Evolutionary conservation across 92 coral and sea anemone species (phyloP).

Genomic region (Palythoa caribaeorum): DNA sequence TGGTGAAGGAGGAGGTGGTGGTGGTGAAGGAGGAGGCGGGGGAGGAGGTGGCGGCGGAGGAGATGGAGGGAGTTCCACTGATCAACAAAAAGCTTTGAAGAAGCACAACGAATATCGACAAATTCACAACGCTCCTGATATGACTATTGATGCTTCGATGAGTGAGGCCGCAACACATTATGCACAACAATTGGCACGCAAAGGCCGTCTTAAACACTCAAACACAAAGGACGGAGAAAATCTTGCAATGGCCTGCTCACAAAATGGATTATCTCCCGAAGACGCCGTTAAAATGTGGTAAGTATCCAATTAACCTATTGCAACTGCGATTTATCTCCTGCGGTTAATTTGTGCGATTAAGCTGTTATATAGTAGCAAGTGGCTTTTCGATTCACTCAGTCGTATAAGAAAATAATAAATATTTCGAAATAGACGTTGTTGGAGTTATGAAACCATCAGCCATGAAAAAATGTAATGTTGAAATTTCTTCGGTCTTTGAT

Average conservation of each 20-base stretch:
- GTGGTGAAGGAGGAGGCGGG: neutral
- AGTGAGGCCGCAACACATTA: slow-evolving; percentile 25
- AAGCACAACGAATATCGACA: slow-evolving; percentile 41
- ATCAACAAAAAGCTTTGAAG: neutral
- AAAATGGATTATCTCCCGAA: slow-evolving; percentile 21
- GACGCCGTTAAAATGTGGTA: slow-evolving; percentile 19
- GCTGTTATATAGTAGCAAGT: neutral
- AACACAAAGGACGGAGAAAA: slow-evolving; percentile 17
- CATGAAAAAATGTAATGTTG: too few species aligned
- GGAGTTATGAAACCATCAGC: too few species aligned
- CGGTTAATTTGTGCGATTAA: neutral
- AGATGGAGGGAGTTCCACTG: neutral
- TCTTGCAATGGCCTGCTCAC: slow-evolving; percentile 36
- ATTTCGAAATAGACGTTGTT: too few species aligned
- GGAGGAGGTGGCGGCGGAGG: slow-evolving; percentile 17
- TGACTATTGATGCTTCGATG: slow-evolving; percentile 34
- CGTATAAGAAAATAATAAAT: neutral
- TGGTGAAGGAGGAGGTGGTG: neutral
- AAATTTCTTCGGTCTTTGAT: too few species aligned
- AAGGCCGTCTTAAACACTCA: slow-evolving; percentile 17
- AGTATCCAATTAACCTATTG: neutral
- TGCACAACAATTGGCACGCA: neutral
- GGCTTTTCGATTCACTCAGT: neutral
- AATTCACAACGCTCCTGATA: slow-evolving; percentile 18
- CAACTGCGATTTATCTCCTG: neutral